A percentile compares a stretch with the other conserved stretches of the same genome.
phyloP scores from a whole-genome alignment of 2,888 invertebrate genomes.

The Amiota mariae region DNA sequence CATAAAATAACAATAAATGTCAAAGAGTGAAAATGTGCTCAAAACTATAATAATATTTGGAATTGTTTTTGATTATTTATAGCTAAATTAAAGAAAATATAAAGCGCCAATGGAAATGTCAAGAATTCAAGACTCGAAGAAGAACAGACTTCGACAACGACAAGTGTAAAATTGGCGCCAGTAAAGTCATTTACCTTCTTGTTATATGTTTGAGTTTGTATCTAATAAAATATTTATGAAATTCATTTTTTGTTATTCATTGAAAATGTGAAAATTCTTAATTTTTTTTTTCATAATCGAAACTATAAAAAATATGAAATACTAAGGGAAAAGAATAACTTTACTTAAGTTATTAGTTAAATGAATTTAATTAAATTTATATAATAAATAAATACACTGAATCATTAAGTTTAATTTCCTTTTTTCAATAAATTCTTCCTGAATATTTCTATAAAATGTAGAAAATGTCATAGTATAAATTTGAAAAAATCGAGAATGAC shows the following conservation, averaged over 20 bases:
- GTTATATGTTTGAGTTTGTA: neutral
- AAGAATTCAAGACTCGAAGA: neutral
- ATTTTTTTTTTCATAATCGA: no score
- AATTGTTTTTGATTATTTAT: conserved; percentile 18
- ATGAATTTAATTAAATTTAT: no score
- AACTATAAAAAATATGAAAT: no score
- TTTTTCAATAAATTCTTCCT: no score
- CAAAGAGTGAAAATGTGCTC: neutral
- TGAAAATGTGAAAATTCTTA: no score
- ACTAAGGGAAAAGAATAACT: no score
- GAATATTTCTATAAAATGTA: no score
- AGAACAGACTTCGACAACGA: neutral
- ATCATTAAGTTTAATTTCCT: no score
- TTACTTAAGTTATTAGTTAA: no score
- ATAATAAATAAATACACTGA: no score
- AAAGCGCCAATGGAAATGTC: neutral
- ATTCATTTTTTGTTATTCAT: neutral
- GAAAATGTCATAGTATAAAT: no score
- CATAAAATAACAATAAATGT: conserved; percentile 1
- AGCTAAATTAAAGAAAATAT: neutral
- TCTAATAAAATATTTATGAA: conserved; percentile 9
- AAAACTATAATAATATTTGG: conserved; percentile 2
- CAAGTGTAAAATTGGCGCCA: conserved; percentile 9
- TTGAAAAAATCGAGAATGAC: no score
- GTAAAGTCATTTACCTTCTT: neutral